These are phyloP conservation scores for Ia io DNA, from an alignment of 2,113 vertebrate genomes.

Conservation along the genomic window DNA sequence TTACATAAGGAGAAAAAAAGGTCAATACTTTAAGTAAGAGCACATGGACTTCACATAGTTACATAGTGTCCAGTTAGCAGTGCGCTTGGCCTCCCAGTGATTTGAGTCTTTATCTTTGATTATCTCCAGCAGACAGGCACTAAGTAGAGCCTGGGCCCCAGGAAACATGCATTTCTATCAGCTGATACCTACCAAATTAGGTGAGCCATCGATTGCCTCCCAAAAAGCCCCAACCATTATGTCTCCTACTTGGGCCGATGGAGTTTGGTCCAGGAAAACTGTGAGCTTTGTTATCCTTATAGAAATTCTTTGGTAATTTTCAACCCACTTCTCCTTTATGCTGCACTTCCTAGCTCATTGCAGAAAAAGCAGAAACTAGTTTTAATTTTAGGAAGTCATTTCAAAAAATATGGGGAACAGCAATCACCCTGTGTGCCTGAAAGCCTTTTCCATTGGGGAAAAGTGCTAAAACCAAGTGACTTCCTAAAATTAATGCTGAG, in stretches of 20 bases:
- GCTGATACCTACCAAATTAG: constrained; percentile 44
- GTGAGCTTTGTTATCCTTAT: constrained; percentile 13
- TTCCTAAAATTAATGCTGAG: constrained; percentile 19
- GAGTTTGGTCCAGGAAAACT: not conserved
- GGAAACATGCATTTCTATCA: constrained; percentile 24
- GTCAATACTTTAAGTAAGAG: not conserved
- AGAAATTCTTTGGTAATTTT: constrained; percentile 40
- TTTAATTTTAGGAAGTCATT: no score
- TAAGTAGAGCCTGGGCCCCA: not conserved
- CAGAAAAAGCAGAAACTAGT: not conserved
- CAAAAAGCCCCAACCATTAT: not conserved
- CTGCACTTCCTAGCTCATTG: not conserved
- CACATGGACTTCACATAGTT: constrained; percentile 30
- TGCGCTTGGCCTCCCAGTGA: constrained; percentile 17
- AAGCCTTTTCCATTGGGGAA: not conserved
- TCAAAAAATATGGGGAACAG: not conserved
- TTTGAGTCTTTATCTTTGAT: constrained; percentile 63
- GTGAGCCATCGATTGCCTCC: constrained; percentile 30
- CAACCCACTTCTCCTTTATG: not conserved
- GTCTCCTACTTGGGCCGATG: not conserved
- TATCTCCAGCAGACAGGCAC: constrained; percentile 55
- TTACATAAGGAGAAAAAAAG: constrained; percentile 8
- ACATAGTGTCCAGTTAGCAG: constrained; percentile 19
- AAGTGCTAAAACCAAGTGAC: not conserved
- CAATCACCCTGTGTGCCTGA: not conserved